Evolutionary conservation across 2,797 vertebrate species (phyloP), one percentile per base, ranked within the genome.

Genomic region (Lepilemur ruficaudatus): DNA sequence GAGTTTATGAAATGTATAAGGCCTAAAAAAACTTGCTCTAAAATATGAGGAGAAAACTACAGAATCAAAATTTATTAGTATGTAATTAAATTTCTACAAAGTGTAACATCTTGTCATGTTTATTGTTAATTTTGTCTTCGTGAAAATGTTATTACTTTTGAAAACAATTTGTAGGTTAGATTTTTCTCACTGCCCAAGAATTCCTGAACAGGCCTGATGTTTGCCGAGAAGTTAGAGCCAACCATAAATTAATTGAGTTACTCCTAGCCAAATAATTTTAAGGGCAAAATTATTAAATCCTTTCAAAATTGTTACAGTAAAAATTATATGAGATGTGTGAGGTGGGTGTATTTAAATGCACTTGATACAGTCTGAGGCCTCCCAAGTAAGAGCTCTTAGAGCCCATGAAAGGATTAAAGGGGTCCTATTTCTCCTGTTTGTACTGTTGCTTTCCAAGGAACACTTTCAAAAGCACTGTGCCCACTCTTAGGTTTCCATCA

Each of bases 171-270:
- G 89, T 97, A 87, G 79, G 83, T 89, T 94, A 96, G 86, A 61
- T 88, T 94, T 96, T 97, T 94, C 95, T 93, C 38, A 95, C 83
- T 97, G 97, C 94, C 93, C 41, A 81, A 93, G 96, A 84, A 96
- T 97, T 97, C 86, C 67, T 94, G 91, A 97, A 89, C 72, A 65
- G 43, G 89, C 93, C 81, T 94, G 48, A 93, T 93, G 57, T 94
- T 95, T 95, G 80, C 88, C 3, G 78, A 93, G 96, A 95, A 97
- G 80, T 94, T 55, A 70, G 91, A 95, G 96, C 95, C 94, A 96
- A 55, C 89, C 63, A 20, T 96, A 96, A 97, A 85, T 97, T 96
- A 94, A 93, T 88, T 81, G 94, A 81, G 93, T 93, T 96, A 83
- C 72, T 94, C 91, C 95, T 95, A 69, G 96, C 93, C 96, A 97